A percentile compares a stretch with the other conserved stretches of the same genome.
phyloP scores from a whole-genome alignment of 1,140 invertebrate species.

The Drosophila nigromelanica region DNA sequence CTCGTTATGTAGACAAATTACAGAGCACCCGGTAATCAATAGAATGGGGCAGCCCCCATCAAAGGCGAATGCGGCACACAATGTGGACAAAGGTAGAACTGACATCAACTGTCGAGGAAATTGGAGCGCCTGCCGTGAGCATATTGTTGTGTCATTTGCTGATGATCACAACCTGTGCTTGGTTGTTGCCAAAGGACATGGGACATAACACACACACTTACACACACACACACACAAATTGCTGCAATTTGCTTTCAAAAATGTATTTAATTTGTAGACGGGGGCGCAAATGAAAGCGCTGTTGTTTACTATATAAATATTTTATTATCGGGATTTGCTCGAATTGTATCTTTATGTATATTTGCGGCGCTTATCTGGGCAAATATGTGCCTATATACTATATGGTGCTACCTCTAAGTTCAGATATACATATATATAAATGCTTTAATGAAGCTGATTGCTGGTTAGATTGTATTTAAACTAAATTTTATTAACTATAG shows the following conservation, averaged over 20 bases:
- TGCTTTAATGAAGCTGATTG: constrained; percentile 5
- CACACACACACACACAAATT: constrained; percentile 4
- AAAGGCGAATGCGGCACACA: constrained; percentile 1
- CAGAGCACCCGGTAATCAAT: constrained; percentile 46
- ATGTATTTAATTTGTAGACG: constrained; percentile 6
- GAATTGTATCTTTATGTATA: neutral
- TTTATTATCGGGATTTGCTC: constrained; percentile 28
- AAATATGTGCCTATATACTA: constrained; percentile 13
- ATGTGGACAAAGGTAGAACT: constrained; percentile 11
- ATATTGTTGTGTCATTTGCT: constrained; percentile 19
- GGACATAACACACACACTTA: neutral
- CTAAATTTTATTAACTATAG: too few species aligned
- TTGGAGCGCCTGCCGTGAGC: constrained; percentile 27
- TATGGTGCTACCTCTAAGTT: neutral
- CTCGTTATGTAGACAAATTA: constrained; percentile 47
- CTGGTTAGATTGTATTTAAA: neutral
- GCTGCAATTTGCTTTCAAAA: constrained; percentile 12
- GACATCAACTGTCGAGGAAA: constrained; percentile 24
- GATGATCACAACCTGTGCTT: neutral
- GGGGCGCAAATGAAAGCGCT: neutral
- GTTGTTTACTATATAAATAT: constrained; percentile 39
- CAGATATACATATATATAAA: neutral
- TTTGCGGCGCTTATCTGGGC: constrained; percentile 27
- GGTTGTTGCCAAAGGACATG: constrained; percentile 18
- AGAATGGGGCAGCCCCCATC: constrained; percentile 5